These are phyloP conservation scores for Sympetrum striolatum DNA, from an alignment of 2,888 invertebrate genomes.

Conservation along the genomic window DNA sequence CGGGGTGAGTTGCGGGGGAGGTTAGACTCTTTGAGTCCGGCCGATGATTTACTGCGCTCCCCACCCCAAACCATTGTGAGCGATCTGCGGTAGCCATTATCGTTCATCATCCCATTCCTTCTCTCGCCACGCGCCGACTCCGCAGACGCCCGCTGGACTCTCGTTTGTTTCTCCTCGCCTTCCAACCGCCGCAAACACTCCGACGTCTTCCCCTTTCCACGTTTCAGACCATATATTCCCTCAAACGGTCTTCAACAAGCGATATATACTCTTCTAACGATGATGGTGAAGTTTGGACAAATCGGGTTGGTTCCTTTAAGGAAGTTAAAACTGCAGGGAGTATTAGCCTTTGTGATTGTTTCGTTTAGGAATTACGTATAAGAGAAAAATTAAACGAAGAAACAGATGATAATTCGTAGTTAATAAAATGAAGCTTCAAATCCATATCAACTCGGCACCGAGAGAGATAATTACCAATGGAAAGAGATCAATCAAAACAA, in stretches of 20 bases:
- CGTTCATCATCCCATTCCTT: constrained; percentile 26
- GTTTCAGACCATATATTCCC: not conserved
- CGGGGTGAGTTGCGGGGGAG: not conserved
- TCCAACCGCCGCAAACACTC: not conserved
- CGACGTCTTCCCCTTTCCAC: not conserved
- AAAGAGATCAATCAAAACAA: too few relatives aligned
- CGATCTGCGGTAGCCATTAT: constrained; percentile 36
- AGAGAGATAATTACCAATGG: too few relatives aligned
- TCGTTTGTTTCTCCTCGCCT: constrained; percentile 36
- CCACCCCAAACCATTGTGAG: constrained; percentile 11
- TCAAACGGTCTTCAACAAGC: not conserved
- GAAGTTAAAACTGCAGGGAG: too few relatives aligned
- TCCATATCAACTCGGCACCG: too few relatives aligned
- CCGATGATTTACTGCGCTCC: constrained; percentile 22
- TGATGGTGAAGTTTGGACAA: too few relatives aligned
- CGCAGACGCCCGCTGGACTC: not conserved
- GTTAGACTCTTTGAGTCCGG: constrained; percentile 4
- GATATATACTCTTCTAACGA: too few relatives aligned
- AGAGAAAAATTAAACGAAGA: too few relatives aligned
- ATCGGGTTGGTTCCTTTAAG: too few relatives aligned
- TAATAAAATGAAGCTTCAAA: too few relatives aligned
- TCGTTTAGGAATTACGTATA: too few relatives aligned
- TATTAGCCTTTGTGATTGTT: too few relatives aligned
- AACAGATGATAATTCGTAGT: too few relatives aligned
- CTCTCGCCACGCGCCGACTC: constrained; percentile 32